Evolutionary conservation across 2,113 vertebrate species (phyloP).

Genomic region (Gavialis gangeticus): DNA sequence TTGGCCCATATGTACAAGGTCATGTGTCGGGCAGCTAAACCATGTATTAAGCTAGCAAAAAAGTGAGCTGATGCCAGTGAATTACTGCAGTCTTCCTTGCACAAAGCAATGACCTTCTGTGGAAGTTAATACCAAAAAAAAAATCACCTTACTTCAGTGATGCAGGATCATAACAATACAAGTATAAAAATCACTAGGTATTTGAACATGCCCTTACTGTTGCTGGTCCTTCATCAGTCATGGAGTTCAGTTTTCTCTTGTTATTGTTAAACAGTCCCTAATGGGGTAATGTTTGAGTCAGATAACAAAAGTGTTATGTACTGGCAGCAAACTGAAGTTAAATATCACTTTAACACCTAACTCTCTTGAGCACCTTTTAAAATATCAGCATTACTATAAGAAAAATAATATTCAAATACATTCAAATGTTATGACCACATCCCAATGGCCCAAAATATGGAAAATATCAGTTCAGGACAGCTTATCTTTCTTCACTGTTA

Average conservation of each 20-base stretch:
- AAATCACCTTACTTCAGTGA: not conserved
- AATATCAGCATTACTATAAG: not conserved
- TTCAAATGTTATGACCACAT: not conserved
- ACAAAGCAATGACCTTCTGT: not conserved
- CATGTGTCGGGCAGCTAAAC: too few relatives aligned
- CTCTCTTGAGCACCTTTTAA: not conserved
- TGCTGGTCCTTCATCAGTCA: constrained; percentile 19
- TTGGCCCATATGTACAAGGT: too few relatives aligned
- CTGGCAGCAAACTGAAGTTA: constrained; percentile 23
- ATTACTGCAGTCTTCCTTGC: not conserved
- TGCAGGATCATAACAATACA: not conserved
- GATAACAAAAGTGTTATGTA: not conserved
- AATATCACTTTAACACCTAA: not conserved
- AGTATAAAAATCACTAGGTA: too few relatives aligned
- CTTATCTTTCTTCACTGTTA: not conserved
- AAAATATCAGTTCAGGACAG: not conserved
- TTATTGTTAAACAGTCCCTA: not conserved
- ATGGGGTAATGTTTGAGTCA: constrained; percentile 19
- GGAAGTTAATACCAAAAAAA: not conserved
- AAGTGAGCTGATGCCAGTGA: not conserved
- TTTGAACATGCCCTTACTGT: not conserved
- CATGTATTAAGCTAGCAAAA: too few relatives aligned
- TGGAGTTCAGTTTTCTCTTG: constrained; percentile 38
- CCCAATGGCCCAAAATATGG: not conserved
- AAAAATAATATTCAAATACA: not conserved